phyloP scores from a whole-genome alignment of 2,797 vertebrate genomes.

The Tamandua tetradactyla region DNA sequence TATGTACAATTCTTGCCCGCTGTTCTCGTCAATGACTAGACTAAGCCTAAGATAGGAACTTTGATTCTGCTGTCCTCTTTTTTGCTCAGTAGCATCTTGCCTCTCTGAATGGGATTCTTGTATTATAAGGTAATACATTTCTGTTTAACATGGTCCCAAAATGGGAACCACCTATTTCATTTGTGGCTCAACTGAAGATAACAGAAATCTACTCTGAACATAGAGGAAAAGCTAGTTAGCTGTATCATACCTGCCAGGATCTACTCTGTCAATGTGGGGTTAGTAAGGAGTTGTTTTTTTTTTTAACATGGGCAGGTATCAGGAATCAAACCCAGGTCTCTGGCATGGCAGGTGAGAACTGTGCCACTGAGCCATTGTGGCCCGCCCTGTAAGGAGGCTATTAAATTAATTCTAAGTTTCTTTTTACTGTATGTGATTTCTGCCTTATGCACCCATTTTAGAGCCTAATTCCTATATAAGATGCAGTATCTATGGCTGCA shows the following conservation, averaged over 20 bases:
- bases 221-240: background rate
- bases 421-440: background rate
- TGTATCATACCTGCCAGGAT: background rate
- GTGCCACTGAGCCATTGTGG: too few species aligned
- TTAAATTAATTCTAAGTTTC: background rate
- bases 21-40: background rate
- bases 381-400: background rate
- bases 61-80: background rate
- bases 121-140: background rate
- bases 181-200: background rate
- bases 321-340: too few species aligned
- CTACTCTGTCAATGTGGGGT: background rate
- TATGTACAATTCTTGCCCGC: background rate
- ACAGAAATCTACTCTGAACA: background rate
- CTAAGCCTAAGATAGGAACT: background rate
- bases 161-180: background rate
- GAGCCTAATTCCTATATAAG: background rate
- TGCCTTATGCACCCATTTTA: background rate
- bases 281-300: too few species aligned
- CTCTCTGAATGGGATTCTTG: background rate
- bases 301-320: too few species aligned
- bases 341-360: too few species aligned
- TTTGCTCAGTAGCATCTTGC: background rate
- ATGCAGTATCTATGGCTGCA: background rate
- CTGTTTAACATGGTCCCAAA: background rate